phyloP scores from a whole-genome alignment of 1,140 invertebrate species.

The Plectus sambesii region DNA sequence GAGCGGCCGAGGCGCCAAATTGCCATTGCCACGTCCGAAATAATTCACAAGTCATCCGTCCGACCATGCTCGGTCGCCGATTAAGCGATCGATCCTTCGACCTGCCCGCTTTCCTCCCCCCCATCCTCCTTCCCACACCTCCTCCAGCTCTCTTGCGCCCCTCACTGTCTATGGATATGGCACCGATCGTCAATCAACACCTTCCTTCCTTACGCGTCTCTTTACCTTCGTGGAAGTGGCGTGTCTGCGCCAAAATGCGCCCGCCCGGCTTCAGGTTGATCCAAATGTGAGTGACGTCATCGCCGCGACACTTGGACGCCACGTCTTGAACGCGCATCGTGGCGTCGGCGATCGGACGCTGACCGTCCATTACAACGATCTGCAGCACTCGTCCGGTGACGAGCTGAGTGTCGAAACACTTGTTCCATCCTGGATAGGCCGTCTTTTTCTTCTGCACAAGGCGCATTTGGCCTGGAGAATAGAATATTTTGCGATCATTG shows the following conservation, averaged over 20 bases:
- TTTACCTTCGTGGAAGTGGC: too few species aligned
- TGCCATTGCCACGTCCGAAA: too few species aligned
- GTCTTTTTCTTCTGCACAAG: slow-evolving; percentile 45
- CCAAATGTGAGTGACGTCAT: slow-evolving; percentile 43
- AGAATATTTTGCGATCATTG: neutral
- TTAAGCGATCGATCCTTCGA: too few species aligned
- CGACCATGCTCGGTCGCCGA: slow-evolving; percentile 6
- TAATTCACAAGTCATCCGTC: too few species aligned
- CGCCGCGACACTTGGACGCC: slow-evolving; percentile 42
- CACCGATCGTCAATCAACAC: too few species aligned
- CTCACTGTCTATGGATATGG: too few species aligned
- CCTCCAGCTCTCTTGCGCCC: too few species aligned
- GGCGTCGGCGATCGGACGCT: slow-evolving; percentile 38
- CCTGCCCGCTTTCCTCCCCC: slow-evolving; percentile 27
- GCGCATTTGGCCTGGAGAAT: slow-evolving; percentile 36
- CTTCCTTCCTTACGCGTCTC: too few species aligned
- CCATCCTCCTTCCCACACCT: too few species aligned
- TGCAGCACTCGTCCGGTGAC: slow-evolving; percentile 40
- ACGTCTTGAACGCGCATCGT: slow-evolving; percentile 45
- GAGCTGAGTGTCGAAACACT: slow-evolving; percentile 43
- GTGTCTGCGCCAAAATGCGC: slow-evolving; percentile 43
- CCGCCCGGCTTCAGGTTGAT: slow-evolving; percentile 43
- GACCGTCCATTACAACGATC: slow-evolving; percentile 36
- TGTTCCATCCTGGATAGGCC: slow-evolving; percentile 43
- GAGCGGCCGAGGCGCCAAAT: too few species aligned